Conservation (phyloP, 1,140 invertebrate species). For the Acyrthosiphon pisum region DNA sequence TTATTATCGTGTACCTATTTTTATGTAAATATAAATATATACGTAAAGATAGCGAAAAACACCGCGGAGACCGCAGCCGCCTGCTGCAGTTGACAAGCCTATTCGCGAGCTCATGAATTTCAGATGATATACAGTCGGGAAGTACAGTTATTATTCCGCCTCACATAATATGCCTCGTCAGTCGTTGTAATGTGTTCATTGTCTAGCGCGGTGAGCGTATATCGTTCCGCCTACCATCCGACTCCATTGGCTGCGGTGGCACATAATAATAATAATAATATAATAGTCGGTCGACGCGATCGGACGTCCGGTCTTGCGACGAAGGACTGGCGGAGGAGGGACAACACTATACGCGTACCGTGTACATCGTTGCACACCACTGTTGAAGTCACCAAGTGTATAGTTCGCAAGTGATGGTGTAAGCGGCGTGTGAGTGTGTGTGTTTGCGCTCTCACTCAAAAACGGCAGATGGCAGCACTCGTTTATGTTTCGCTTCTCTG, state of each 20-base stretch:
- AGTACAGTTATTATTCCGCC: constrained; percentile 28
- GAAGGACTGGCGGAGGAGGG: not conserved
- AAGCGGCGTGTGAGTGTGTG: too few species aligned
- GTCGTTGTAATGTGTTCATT: constrained; percentile 33
- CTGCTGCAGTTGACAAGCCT: not conserved
- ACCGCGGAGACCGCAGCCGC: not conserved
- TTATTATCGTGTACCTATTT: too few species aligned
- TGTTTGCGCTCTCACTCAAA: not conserved
- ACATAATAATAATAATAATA: too few species aligned
- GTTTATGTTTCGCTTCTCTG: not conserved
- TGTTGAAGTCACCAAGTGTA: not conserved
- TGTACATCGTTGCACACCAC: not conserved
- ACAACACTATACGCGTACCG: not conserved
- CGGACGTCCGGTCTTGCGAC: not conserved
- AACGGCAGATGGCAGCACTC: constrained; percentile 36
- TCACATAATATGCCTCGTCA: not conserved
- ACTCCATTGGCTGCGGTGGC: constrained; percentile 14
- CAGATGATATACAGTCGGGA: not conserved
- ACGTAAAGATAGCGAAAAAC: not conserved
- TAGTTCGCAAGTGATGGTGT: not conserved
- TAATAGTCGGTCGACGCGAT: not conserved
- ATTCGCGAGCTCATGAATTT: constrained; percentile 33
- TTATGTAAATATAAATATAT: not conserved
- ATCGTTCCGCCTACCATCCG: constrained; percentile 35
- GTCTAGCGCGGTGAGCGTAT: not conserved